phyloP scores from a whole-genome alignment of 2,113 vertebrate species.

The Edolisoma coerulescens region DNA sequence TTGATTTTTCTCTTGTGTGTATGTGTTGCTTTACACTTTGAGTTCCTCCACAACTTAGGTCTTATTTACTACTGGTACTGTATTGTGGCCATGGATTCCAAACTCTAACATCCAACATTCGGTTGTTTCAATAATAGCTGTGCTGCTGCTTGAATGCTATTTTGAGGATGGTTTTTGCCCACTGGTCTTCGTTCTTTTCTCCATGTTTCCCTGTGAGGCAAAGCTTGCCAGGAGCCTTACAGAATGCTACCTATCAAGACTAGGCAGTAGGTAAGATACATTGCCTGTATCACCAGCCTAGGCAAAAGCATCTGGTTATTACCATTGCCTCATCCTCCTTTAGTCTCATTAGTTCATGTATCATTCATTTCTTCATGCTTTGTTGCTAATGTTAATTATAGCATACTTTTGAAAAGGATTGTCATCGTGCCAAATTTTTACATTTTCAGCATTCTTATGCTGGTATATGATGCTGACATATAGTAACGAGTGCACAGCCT shows the following conservation, averaged over 20 bases:
- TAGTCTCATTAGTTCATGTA: neutral
- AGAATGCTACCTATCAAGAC: slow-evolving; percentile 14
- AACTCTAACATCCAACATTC: neutral
- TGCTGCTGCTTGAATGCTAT: neutral
- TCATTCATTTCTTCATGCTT: neutral
- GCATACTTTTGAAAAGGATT: neutral
- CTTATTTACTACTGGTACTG: neutral
- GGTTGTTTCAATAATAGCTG: neutral
- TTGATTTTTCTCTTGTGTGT: neutral
- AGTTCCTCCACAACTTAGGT: neutral
- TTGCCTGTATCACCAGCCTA: neutral
- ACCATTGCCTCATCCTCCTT: neutral
- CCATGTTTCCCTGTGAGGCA: neutral
- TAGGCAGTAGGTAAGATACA: neutral
- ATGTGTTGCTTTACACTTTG: neutral
- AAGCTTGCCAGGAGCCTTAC: neutral
- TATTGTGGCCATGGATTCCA: neutral
- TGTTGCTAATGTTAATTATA: neutral
- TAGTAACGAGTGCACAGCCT: neutral
- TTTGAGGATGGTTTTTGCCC: neutral
- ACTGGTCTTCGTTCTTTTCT: neutral
- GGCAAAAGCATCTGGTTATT: neutral
- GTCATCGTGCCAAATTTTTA: neutral
- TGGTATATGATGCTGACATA: neutral
- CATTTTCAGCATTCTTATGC: neutral